Conservation (phyloP, 92 coral and sea anemone species). For the Zoanthus solanderi region DNA sequence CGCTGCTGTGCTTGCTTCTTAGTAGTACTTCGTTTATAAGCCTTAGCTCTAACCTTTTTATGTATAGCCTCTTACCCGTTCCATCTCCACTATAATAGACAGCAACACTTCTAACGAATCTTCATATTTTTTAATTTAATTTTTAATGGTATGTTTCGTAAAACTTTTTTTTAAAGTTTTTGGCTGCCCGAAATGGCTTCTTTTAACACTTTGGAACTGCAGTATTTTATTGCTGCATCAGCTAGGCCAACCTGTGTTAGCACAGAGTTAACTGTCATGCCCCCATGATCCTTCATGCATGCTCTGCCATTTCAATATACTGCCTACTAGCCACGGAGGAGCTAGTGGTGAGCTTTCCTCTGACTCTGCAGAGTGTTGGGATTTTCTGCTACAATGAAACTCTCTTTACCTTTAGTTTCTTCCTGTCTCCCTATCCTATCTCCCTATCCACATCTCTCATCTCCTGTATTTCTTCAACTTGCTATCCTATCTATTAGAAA, state of each 20-base stretch:
- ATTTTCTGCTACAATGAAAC: background rate
- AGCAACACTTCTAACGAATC: conserved; percentile 35
- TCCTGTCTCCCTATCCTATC: background rate
- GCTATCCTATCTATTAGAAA: background rate
- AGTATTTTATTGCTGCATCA: conserved; percentile 40
- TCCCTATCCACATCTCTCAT: conserved; percentile 9
- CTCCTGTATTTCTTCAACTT: background rate
- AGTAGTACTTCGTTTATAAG: conserved; percentile 18
- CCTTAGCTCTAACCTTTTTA: conserved; percentile 17
- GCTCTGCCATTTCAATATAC: conserved; percentile 20
- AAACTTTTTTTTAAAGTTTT: conserved; percentile 17
- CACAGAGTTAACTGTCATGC: background rate
- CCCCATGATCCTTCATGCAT: conserved; percentile 63
- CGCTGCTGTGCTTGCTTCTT: conserved; percentile 37
- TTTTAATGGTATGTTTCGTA: background rate
- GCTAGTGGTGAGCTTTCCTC: conserved; percentile 5
- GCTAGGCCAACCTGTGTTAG: conserved; percentile 51
- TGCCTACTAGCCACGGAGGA: background rate
- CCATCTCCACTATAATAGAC: conserved; percentile 53
- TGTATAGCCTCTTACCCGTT: conserved; percentile 55
- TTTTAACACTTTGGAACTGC: background rate
- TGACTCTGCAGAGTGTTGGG: background rate
- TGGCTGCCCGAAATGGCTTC: background rate
- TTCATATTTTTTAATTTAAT: conserved; percentile 30
- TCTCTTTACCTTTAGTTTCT: background rate